Percentiles rank a stretch among this genome's conserved stretches.
Conservation (phyloP, 2,113 vertebrate species). For the Bothrops jararaca region DNA sequence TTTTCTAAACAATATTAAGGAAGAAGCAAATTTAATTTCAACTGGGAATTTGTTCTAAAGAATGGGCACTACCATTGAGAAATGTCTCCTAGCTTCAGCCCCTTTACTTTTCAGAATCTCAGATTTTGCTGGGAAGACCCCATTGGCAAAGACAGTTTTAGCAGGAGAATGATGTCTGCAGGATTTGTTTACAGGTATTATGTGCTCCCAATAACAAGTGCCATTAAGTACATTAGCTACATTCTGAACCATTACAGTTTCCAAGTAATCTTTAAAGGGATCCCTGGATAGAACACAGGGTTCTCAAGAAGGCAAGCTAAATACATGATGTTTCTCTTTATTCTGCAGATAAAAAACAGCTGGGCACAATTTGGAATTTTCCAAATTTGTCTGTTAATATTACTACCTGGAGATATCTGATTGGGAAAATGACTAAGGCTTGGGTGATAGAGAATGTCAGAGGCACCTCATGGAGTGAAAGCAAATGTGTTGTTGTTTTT, state of each 20-base stretch:
- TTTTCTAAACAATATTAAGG: neutral
- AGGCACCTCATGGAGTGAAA: neutral
- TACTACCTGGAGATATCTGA: neutral
- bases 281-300: neutral
- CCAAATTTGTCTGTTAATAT: neutral
- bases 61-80: neutral
- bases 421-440: neutral
- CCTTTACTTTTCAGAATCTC: neutral
- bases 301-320: neutral
- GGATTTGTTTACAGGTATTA: neutral
- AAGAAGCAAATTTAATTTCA: neutral
- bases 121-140: neutral
- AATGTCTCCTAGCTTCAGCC: neutral
- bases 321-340: neutral
- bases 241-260: neutral
- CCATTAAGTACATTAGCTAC: neutral
- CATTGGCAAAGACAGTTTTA: no score
- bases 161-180: neutral
- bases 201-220: neutral
- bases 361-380: neutral
- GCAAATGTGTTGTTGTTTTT: neutral
- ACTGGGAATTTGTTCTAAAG: neutral
- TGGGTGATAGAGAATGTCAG: neutral
- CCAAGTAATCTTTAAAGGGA: neutral
- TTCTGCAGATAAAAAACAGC: neutral